Evolutionary conservation across 64 coral and sea anemone species (phyloP).

Genomic region (Stichodactyla mertensii): DNA sequence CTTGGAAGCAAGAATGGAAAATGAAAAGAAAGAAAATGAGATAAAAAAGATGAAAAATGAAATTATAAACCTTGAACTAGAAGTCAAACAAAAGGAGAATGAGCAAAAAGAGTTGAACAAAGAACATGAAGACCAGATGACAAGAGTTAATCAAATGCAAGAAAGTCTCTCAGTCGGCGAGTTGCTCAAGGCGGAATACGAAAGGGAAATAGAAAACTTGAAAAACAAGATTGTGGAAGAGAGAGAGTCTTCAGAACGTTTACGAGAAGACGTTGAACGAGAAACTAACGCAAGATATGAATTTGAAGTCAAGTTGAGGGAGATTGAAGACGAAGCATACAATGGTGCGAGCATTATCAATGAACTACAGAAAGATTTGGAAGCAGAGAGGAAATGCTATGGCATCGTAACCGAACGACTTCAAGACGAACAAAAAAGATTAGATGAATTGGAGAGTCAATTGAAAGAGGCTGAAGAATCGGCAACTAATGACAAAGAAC

Average conservation of each 20-base stretch:
- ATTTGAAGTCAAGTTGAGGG: conserved; percentile 32
- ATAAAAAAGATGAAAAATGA: conserved; percentile 49
- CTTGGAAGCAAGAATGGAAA: conserved; percentile 28
- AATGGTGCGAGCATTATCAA: conserved; percentile 26
- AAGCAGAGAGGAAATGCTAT: conserved; percentile 61
- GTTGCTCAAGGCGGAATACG: conserved; percentile 47
- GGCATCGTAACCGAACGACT: conserved; percentile 40
- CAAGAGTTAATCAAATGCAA: conserved; percentile 33
- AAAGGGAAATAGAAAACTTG: conserved; percentile 38
- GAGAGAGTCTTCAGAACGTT: conserved; percentile 16
- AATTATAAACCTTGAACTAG: conserved; percentile 24
- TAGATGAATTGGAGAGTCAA: conserved; percentile 40
- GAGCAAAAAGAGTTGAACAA: conserved; percentile 25
- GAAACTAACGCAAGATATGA: conserved; percentile 43
- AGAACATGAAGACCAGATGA: conserved; percentile 17
- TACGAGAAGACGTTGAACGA: conserved; percentile 24
- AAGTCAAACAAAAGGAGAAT: conserved; percentile 27
- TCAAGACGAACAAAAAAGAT: conserved; percentile 38
- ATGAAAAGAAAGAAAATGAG: conserved; percentile 23
- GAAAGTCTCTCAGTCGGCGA: conserved; percentile 56
- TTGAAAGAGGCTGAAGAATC: conserved; percentile 56
- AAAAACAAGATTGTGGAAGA: conserved; percentile 41
- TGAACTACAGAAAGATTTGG: conserved; percentile 45
- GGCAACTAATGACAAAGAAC: conserved; percentile 26
- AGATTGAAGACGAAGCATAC: conserved; percentile 25